phyloP scores from a whole-genome alignment of 2,888 invertebrate genomes.

The Zootermopsis nevadensis region DNA sequence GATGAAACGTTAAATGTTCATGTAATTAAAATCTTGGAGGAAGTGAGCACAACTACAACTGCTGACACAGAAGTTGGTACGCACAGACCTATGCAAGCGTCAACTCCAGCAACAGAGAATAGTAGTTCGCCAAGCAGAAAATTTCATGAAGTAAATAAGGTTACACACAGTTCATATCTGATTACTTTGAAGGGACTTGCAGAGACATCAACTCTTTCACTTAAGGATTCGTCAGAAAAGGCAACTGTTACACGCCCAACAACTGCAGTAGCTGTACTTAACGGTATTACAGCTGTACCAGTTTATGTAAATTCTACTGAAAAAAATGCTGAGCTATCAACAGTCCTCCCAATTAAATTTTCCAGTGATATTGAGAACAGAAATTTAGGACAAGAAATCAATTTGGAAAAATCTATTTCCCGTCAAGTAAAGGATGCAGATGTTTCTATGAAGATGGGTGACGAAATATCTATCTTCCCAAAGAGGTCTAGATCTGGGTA shows the following conservation, averaged over 20 bases:
- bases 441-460: not conserved
- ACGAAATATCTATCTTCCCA: not conserved
- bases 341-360: not conserved
- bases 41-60: not conserved
- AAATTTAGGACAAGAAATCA: not conserved
- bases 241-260: not conserved
- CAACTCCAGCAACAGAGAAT: not conserved
- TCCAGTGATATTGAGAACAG: not conserved
- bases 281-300: not conserved
- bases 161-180: not conserved
- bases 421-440: not conserved
- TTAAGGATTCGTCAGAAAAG: not conserved
- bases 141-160: not conserved
- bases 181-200: not conserved
- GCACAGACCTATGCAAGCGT: not conserved
- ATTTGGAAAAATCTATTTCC: not conserved
- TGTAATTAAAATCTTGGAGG: too few species aligned
- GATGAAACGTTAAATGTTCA: not conserved
- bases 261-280: not conserved
- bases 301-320: not conserved
- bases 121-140: not conserved
- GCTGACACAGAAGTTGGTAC: not conserved
- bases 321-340: not conserved
- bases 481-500: not conserved
- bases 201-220: not conserved